A percentile compares a stretch with the other conserved stretches of the same genome.
Evolutionary conservation across 2,888 invertebrate genomes (phyloP).

Genomic region (Tachina lurida): DNA sequence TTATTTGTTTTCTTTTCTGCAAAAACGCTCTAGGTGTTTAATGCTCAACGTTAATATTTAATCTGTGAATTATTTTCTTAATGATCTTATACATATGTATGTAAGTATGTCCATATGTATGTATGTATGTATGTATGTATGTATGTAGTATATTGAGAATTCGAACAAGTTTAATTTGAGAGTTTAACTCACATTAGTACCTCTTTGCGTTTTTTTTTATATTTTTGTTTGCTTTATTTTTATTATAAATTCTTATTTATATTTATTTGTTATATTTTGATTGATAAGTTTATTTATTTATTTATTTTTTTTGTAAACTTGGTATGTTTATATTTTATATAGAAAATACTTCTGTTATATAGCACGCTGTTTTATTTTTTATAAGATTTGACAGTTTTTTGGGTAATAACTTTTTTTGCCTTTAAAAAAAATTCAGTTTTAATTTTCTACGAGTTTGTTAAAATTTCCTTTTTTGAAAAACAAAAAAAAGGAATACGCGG

Average conservation of each 20-base stretch:
- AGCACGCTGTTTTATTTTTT: neutral
- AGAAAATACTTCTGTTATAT: neutral
- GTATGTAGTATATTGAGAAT: constrained; percentile 21
- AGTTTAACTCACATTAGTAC: constrained; percentile 62
- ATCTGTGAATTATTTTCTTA: constrained; percentile 51
- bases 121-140: neutral
- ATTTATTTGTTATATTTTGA: neutral
- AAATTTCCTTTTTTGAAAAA: constrained; percentile 10
- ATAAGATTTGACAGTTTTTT: neutral
- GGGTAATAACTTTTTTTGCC: neutral
- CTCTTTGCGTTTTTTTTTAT: constrained; percentile 53
- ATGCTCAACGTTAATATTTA: constrained; percentile 43
- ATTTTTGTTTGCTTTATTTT: constrained; percentile 31
- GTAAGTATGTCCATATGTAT: neutral
- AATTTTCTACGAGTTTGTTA: neutral
- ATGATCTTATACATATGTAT: constrained; percentile 11
- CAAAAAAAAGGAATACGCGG: neutral
- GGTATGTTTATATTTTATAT: no score
- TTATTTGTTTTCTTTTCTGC: neutral
- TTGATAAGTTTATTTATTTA: constrained; percentile 38
- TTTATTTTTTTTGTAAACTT: constrained; percentile 37
- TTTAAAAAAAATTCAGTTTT: neutral
- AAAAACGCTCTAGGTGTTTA: constrained; percentile 26
- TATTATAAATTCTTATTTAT: constrained; percentile 47
- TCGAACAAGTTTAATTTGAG: constrained; percentile 68